Base-by-base conservation (phyloP, 2,113 vertebrate species). In the Serilophus lunatus region DNA sequence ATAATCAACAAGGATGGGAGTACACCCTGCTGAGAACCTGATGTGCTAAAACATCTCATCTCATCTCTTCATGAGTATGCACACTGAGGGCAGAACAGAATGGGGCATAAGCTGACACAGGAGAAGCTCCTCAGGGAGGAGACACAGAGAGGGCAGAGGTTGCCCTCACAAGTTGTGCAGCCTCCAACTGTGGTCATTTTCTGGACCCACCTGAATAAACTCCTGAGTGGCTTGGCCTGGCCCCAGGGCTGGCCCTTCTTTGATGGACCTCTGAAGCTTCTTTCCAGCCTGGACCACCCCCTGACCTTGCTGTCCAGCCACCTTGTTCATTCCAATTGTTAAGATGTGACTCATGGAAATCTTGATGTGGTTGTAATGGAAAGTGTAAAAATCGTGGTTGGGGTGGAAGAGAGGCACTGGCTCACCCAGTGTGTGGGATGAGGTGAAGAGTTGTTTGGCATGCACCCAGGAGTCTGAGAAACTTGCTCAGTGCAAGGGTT, bases 31-130 rank as follows among this genome's bases (percentile, higher is more conserved):
- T 65, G 51, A 47, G 40, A 57, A 20, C 10, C 19, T 7, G 0
- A 11, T 22, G 68, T 38, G 45, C 38, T 68, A 18, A 65, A 65
- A 45, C 51, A 36, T 42, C 36, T 36, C 40, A 14, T 36, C 7
- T 13, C n/a, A 17, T 16, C 13, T 36, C 23, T 40, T 60, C 29
- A 9, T 1, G 8, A 12, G 2, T 1, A 4, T 17, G 12, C 12
- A 9, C 0, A 6, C 8, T 29, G 35, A 13, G 17, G 61, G 2
- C 20, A 9, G 0, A 1, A 23, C 20, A 47, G 31, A 8, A 12
- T 10, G 13, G 19, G 40, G 7, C 14, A 4, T 10, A 18, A 71
- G 20, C 18, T 8, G 57, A 12, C 0, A 6, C 7, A 10, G 47
- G 44, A 64, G 28, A 23, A 36, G 51, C 53, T 64, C 22, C 54